Evolutionary conservation across 1,140 invertebrate genomes (phyloP).

Genomic region (Metaphire vulgaris): DNA sequence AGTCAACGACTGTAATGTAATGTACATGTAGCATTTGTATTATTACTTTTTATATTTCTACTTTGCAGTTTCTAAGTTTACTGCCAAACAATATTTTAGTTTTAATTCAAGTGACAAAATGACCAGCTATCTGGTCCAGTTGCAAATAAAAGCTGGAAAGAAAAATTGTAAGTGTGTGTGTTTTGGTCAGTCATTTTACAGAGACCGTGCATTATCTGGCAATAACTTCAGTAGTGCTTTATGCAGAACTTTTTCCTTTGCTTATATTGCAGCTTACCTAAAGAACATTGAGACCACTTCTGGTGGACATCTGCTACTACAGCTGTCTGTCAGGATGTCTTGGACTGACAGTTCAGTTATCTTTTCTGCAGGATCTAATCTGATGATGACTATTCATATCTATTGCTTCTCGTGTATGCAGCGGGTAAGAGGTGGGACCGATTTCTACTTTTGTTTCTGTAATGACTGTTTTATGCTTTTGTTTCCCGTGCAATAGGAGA

Average conservation of each 20-base stretch:
- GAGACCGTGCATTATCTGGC: too few species aligned
- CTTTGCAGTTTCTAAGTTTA: neutral
- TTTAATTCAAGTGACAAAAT: neutral
- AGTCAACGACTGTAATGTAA: slow-evolving; percentile 34
- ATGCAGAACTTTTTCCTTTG: too few species aligned
- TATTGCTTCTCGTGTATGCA: slow-evolving; percentile 91
- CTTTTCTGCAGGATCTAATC: slow-evolving; percentile 71
- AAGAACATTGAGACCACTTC: slow-evolving; percentile 43
- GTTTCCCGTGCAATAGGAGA: neutral
- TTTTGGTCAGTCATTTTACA: slow-evolving; percentile 6
- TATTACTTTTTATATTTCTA: neutral
- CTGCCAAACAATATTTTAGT: neutral
- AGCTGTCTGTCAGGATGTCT: slow-evolving; percentile 46
- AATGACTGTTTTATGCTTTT: neutral
- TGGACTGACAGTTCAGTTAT: slow-evolving; percentile 65
- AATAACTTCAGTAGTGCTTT: too few species aligned
- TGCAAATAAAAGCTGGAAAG: neutral
- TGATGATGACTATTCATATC: slow-evolving; percentile 77
- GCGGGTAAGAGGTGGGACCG: slow-evolving; percentile 65
- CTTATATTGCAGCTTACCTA: slow-evolving; percentile 48
- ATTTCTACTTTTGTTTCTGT: slow-evolving; percentile 18
- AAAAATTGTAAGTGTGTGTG: neutral
- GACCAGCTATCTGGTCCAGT: neutral
- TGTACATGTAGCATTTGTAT: neutral
- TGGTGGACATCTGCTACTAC: slow-evolving; percentile 37